Evolutionary conservation across 2,113 vertebrate species (phyloP).

Genomic region (Coreoperca whiteheadi): DNA sequence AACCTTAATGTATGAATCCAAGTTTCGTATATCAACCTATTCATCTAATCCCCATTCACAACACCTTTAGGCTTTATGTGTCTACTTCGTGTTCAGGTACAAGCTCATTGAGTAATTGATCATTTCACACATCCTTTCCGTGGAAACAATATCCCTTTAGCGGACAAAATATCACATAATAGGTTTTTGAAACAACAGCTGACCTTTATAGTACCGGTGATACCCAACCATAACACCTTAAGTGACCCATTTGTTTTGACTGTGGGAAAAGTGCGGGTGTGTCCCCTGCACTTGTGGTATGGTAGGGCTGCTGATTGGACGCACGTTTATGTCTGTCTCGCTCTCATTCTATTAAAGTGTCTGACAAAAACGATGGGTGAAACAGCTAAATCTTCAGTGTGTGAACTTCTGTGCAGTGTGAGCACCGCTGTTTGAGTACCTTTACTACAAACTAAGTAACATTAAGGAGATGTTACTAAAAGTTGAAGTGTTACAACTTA

Average conservation of each 20-base stretch:
- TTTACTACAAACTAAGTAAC: not conserved
- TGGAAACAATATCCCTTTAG: not conserved
- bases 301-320: not conserved
- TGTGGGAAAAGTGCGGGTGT: conserved; percentile 6
- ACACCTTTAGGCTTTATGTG: not conserved
- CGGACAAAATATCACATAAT: not conserved
- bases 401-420: too few relatives aligned
- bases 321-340: not conserved
- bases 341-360: not conserved
- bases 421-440: not conserved
- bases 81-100: not conserved
- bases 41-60: not conserved
- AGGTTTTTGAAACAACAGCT: not conserved
- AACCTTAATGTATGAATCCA: not conserved
- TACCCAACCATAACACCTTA: not conserved
- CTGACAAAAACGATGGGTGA: not conserved
- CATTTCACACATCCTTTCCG: not conserved
- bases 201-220: not conserved
- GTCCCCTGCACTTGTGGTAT: not conserved
- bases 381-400: not conserved
- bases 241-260: conserved; percentile 20
- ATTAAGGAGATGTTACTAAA: not conserved
- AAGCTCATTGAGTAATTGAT: not conserved
- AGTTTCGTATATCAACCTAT: not conserved
- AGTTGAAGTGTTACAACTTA: not conserved